Evolutionary conservation across 2,113 vertebrate genomes (phyloP).

Genomic region (Gymnobelideus leadbeateri): DNA sequence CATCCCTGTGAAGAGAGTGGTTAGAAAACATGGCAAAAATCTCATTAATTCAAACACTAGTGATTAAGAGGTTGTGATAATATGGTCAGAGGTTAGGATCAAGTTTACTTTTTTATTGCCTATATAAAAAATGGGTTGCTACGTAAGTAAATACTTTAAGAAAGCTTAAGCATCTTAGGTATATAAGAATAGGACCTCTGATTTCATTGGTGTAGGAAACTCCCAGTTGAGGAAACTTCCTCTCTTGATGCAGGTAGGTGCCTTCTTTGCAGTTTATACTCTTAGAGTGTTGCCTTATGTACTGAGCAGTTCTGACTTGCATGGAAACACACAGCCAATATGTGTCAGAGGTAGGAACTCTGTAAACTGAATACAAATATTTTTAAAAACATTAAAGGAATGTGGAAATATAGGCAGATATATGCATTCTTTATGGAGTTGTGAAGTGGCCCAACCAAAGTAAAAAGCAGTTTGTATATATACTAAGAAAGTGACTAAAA

Average conservation of each 20-base stretch:
- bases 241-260: not conserved
- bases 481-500: too few species aligned
- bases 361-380: not conserved
- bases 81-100: conserved; percentile 22
- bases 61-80: conserved; percentile 49
- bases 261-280: not conserved
- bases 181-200: not conserved
- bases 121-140: conserved; percentile 19
- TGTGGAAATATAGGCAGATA: too few species aligned
- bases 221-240: not conserved
- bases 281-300: not conserved
- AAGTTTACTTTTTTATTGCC: not conserved
- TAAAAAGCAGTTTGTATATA: too few species aligned
- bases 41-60: conserved; percentile 48
- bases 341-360: not conserved
- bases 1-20: conserved; percentile 52
- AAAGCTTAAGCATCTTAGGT: conserved; percentile 19
- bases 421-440: too few species aligned
- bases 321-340: not conserved
- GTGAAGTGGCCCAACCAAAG: too few species aligned
- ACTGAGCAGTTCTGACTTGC: not conserved
- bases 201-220: not conserved
- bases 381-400: too few species aligned
- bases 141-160: conserved; percentile 17
- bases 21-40: conserved; percentile 58